A percentile compares a stretch with the other conserved stretches of the same genome.
phyloP scores from a whole-genome alignment of 2,113 vertebrate species.

The Silurus glanis region DNA sequence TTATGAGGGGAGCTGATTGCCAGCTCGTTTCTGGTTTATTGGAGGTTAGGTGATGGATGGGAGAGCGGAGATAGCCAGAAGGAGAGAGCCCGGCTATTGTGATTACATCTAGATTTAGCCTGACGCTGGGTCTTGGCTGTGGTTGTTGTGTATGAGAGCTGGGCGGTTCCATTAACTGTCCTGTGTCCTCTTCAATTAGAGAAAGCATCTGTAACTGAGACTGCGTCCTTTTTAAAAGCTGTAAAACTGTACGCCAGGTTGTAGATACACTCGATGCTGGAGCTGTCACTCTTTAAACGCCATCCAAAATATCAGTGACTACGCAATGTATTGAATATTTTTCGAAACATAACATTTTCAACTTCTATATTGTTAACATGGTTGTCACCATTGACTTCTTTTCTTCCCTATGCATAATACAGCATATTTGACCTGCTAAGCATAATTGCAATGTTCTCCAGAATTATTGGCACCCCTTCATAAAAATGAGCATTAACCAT shows the following conservation, averaged over 20 bases:
- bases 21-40: conserved; percentile 38
- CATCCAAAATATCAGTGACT: no score
- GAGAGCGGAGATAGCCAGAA: conserved; percentile 32
- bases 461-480: background rate
- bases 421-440: background rate
- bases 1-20: conserved; percentile 56
- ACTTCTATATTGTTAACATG: no score
- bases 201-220: background rate
- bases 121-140: conserved; percentile 49
- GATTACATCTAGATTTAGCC: conserved; percentile 62
- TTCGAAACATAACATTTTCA: no score
- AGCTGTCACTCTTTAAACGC: background rate
- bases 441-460: background rate
- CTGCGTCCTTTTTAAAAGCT: background rate
- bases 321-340: background rate
- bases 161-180: conserved; percentile 8
- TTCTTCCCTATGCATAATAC: background rate
- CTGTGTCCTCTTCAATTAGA: conserved; percentile 3
- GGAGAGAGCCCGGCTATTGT: conserved; percentile 49
- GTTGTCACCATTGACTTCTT: background rate
- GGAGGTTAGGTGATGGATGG: conserved; percentile 48
- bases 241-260: background rate
- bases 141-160: background rate
- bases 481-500: background rate
- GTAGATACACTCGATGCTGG: background rate